These are phyloP conservation scores for Thysanoteuthis rhombus DNA, from an alignment of 2,888 invertebrate species.

Conservation along the genomic window DNA sequence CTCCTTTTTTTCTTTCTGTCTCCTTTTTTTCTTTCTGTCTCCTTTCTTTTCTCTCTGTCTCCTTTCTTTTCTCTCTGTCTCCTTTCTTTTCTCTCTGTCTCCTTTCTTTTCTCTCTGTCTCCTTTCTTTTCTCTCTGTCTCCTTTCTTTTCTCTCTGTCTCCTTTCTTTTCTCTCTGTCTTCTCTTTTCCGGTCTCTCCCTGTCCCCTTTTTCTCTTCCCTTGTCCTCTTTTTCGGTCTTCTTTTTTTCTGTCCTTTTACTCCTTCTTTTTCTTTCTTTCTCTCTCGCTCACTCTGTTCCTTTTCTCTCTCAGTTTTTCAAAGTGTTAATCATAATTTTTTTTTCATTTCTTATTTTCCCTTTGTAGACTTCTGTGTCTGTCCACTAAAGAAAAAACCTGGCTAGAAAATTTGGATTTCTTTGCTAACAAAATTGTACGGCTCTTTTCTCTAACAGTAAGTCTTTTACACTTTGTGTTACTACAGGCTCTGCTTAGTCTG, in stretches of 20 bases:
- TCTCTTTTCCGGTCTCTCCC: neutral
- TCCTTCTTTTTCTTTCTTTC: neutral
- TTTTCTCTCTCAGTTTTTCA: neutral
- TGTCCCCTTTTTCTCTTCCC: neutral
- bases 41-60: neutral
- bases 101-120: neutral
- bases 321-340: neutral
- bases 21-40: neutral
- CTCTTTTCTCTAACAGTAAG: conserved; percentile 26
- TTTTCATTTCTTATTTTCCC: neutral
- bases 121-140: neutral
- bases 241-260: neutral
- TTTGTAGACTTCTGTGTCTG: neutral
- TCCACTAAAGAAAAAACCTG: conserved; percentile 21
- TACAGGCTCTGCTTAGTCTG: neutral
- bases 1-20: neutral
- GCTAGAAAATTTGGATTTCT: conserved; percentile 21
- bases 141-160: too few species aligned
- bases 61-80: neutral
- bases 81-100: neutral
- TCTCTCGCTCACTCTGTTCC: neutral
- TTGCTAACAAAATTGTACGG: conserved; percentile 20
- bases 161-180: neutral
- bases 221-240: neutral
- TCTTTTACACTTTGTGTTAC: neutral